These are phyloP conservation scores for Chymomyza procnemis DNA, from an alignment of 2,888 invertebrate species.

Conservation along the genomic window DNA sequence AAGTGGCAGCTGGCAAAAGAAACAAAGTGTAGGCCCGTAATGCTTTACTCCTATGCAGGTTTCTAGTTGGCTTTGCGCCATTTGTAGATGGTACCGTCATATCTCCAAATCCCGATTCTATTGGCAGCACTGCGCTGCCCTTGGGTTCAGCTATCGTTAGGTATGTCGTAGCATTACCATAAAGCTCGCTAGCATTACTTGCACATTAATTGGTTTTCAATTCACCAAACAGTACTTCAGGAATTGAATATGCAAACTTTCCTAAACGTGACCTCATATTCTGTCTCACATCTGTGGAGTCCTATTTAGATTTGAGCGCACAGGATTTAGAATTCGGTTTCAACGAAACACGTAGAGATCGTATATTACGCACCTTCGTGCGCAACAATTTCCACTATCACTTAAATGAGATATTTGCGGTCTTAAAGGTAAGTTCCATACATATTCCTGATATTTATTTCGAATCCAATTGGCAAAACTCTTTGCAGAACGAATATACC, in stretches of 20 bases:
- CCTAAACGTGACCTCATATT: conserved; percentile 90
- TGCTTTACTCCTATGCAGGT: conserved; percentile 78
- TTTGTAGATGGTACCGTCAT: conserved; percentile 94
- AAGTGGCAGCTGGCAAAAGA: conserved; percentile 15
- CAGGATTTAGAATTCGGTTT: conserved; percentile 94
- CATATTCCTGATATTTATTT: too few relatives aligned
- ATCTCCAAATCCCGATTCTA: conserved; percentile 80
- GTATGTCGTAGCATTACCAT: conserved; percentile 66
- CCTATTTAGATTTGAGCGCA: conserved; percentile 89
- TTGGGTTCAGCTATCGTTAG: conserved; percentile 79
- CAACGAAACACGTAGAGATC: conserved; percentile 91
- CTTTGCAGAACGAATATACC: conserved; percentile 92
- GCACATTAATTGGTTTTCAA: neutral
- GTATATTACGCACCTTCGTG: conserved; percentile 93
- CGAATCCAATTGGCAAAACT: neutral
- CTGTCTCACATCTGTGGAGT: conserved; percentile 90
- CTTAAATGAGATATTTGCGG: conserved; percentile 95
- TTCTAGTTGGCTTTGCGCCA: conserved; percentile 94
- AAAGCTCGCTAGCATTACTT: too few relatives aligned
- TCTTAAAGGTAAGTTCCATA: conserved; percentile 81
- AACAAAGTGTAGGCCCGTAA: neutral
- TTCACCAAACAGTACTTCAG: conserved; percentile 80
- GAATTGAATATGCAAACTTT: conserved; percentile 90
- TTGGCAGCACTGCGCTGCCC: conserved; percentile 75
- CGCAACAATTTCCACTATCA: conserved; percentile 97